A percentile compares a stretch with the other conserved stretches of the same genome.
Evolutionary conservation across 2,113 vertebrate genomes (phyloP).

Genomic region (Ophiodon elongatus): DNA sequence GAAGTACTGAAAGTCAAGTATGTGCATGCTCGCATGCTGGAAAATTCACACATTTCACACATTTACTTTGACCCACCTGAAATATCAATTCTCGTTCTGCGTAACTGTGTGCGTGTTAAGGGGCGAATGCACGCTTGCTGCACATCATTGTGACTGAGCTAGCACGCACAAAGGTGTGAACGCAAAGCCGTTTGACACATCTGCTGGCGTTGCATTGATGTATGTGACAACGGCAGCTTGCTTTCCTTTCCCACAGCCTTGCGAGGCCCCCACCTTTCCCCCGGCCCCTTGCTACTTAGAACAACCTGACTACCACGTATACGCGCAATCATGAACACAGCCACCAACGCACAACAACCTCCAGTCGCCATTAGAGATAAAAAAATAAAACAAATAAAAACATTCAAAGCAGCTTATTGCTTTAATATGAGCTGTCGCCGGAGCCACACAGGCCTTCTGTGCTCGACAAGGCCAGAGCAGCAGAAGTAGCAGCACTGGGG

Average conservation of each 20-base stretch:
- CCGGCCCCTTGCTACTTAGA: slow-evolving; percentile 30
- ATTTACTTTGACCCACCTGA: slow-evolving; percentile 48
- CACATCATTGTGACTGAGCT: slow-evolving; percentile 55
- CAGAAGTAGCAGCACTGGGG: slow-evolving; percentile 23
- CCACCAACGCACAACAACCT: slow-evolving; percentile 46
- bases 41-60: slow-evolving; percentile 63
- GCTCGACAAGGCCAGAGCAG: slow-evolving; percentile 52
- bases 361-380: slow-evolving; percentile 59
- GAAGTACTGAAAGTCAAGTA: slow-evolving; percentile 26
- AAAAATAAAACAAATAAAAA: slow-evolving; percentile 35
- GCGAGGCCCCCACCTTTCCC: slow-evolving; percentile 59
- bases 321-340: slow-evolving; percentile 32
- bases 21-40: slow-evolving; percentile 13
- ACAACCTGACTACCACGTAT: slow-evolving; percentile 39
- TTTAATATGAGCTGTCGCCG: slow-evolving; percentile 69
- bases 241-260: slow-evolving; percentile 76
- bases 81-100: slow-evolving; percentile 55
- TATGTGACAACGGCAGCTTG: slow-evolving; percentile 71
- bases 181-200: slow-evolving; percentile 79
- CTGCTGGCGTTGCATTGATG: slow-evolving; percentile 74
- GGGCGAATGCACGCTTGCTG: slow-evolving; percentile 39
- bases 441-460: slow-evolving; percentile 65
- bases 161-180: slow-evolving; percentile 77
- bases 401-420: slow-evolving; percentile 62
- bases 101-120: slow-evolving; percentile 22